Evolutionary conservation across 2,797 vertebrate genomes (phyloP).

Genomic region (Uromys caudimaculatus): DNA sequence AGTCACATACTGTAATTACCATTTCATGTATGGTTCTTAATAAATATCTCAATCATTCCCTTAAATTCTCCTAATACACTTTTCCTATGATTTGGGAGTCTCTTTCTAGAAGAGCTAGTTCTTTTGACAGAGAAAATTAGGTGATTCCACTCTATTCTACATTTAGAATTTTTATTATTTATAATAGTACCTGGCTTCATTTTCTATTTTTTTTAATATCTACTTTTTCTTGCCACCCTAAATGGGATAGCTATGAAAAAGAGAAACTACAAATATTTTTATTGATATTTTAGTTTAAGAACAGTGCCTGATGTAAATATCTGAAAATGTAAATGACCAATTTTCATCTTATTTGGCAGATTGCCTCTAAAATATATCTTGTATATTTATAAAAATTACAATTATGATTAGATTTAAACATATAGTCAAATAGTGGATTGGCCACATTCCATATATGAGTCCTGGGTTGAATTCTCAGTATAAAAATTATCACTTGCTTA

Average conservation of each 20-base stretch:
- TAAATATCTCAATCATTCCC: not conserved
- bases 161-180: not conserved
- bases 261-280: not conserved
- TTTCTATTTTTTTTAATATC: not conserved
- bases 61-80: not conserved
- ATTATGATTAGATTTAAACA: not conserved
- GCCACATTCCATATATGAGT: not conserved
- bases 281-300: not conserved
- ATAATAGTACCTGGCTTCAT: not conserved
- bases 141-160: accelerated
- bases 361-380: not conserved
- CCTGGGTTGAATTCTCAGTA: not conserved
- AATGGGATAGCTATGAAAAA: not conserved
- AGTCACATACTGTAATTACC: not conserved
- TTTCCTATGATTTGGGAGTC: accelerated
- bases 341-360: not conserved
- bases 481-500: not conserved
- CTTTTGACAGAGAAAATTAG: not conserved
- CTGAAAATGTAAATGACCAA: not conserved
- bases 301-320: not conserved
- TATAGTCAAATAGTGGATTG: not conserved
- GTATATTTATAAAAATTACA: not conserved
- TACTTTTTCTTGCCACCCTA: not conserved
- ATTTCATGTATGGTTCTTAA: not conserved
- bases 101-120: not conserved